phyloP scores from a whole-genome alignment of 2,113 vertebrate genomes.

The Hypocryptadius cinnamomeus region DNA sequence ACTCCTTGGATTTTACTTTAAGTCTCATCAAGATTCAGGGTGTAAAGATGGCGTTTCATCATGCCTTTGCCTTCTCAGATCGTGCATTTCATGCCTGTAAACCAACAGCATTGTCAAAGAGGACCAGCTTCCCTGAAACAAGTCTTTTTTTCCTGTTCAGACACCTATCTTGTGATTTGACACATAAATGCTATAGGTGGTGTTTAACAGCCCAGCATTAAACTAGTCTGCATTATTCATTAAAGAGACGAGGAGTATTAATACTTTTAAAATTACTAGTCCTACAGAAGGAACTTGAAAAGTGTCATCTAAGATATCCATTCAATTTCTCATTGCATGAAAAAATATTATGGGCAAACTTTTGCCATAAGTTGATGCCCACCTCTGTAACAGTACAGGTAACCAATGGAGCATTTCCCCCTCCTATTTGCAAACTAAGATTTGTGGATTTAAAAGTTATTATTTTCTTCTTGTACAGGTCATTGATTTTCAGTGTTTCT shows the following conservation, averaged over 20 bases:
- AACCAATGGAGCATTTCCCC: neutral
- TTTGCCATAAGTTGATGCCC: neutral
- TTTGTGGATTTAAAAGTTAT: neutral
- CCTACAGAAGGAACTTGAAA: neutral
- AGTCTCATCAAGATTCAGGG: neutral
- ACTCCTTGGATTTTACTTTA: neutral
- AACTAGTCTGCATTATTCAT: slow-evolving; percentile 23
- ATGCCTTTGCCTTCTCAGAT: neutral
- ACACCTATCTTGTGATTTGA: neutral
- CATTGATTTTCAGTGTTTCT: neutral
- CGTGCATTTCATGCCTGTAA: neutral
- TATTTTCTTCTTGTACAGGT: neutral
- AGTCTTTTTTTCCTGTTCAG: neutral
- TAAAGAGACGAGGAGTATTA: neutral
- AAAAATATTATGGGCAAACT: neutral
- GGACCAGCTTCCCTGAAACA: neutral
- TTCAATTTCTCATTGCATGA: neutral
- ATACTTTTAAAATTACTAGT: neutral
- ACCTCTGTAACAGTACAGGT: neutral
- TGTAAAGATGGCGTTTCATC: neutral
- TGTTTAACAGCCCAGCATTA: slow-evolving; percentile 38
- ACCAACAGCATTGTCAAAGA: neutral
- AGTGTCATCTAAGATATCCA: neutral
- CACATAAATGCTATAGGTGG: neutral
- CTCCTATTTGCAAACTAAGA: neutral